phyloP scores from a whole-genome alignment of 92 coral and sea anemone genomes.

The Palythoa heliodiscus region DNA sequence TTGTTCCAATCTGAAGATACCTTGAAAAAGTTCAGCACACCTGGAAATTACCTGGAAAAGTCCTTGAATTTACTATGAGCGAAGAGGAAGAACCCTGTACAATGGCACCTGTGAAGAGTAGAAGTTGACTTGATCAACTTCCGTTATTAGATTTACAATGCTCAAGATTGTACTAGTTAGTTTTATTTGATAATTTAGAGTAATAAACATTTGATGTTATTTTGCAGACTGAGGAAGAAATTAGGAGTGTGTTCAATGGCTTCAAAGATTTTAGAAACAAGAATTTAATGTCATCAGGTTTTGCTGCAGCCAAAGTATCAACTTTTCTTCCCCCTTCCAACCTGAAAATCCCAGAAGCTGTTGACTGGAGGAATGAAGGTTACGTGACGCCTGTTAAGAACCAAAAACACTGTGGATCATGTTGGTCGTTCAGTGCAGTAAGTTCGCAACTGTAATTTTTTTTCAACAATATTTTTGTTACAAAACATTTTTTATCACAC shows the following conservation, averaged over 20 bases:
- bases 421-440: constrained; percentile 96
- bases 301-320: constrained; percentile 45
- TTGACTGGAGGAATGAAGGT: constrained; percentile 92
- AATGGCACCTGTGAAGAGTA: too few species aligned
- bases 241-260: constrained; percentile 63
- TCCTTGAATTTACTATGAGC: too few species aligned
- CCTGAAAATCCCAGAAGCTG: constrained; percentile 58
- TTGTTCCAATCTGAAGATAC: too few species aligned
- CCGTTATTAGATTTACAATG: too few species aligned
- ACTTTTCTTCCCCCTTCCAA: constrained; percentile 81
- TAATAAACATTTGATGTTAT: neutral
- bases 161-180: too few species aligned
- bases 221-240: constrained; percentile 77
- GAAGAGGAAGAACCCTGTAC: too few species aligned
- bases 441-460: constrained; percentile 34
- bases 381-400: constrained; percentile 94
- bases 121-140: too few species aligned
- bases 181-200: neutral
- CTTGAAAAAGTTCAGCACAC: too few species aligned
- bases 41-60: too few species aligned
- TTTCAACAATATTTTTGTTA: neutral
- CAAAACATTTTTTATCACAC: neutral
- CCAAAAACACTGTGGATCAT: constrained; percentile 91
- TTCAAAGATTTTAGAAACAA: constrained; percentile 47
- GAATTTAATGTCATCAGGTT: constrained; percentile 33